Percentiles rank a stretch among this genome's conserved stretches.
Evolutionary conservation across 2,888 invertebrate genomes (phyloP).

Genomic region (Mythimna pallens): DNA sequence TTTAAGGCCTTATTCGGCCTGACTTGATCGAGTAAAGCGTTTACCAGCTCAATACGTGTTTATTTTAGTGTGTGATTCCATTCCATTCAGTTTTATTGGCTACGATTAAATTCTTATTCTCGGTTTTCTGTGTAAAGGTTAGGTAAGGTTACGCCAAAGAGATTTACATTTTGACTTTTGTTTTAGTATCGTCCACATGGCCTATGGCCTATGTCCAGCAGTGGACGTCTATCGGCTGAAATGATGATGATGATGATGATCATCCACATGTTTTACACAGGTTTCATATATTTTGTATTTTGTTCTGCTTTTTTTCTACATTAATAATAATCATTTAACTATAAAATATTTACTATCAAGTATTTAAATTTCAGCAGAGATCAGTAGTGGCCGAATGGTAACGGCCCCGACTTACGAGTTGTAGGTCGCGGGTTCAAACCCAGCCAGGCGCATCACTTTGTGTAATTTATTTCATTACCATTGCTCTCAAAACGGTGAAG

Average conservation of each 20-base stretch:
- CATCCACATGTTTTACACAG: not conserved
- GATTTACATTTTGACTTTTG: constrained; percentile 14
- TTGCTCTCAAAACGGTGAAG: too few species aligned
- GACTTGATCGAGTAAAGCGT: constrained; percentile 34
- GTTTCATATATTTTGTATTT: not conserved
- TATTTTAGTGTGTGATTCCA: constrained; percentile 44
- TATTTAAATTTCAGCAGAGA: too few species aligned
- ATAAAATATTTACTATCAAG: too few species aligned
- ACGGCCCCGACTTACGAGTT: too few species aligned
- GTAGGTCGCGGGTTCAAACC: too few species aligned
- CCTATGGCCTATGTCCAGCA: too few species aligned
- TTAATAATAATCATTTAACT: too few species aligned
- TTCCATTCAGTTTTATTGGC: constrained; percentile 42
- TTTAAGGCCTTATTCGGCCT: constrained; percentile 50
- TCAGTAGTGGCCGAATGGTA: too few species aligned
- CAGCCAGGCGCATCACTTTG: too few species aligned
- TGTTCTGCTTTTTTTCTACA: not conserved
- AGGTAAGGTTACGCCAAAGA: constrained; percentile 11
- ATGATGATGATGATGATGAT: too few species aligned
- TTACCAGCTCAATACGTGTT: constrained; percentile 44
- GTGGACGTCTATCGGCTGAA: too few species aligned
- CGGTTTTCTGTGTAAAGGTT: constrained; percentile 20
- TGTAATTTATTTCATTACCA: too few species aligned
- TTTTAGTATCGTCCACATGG: not conserved
- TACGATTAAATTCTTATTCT: constrained; percentile 24